Evolutionary conservation across 2,113 vertebrate species (phyloP).

Genomic region (Rousettus leschenaultii): DNA sequence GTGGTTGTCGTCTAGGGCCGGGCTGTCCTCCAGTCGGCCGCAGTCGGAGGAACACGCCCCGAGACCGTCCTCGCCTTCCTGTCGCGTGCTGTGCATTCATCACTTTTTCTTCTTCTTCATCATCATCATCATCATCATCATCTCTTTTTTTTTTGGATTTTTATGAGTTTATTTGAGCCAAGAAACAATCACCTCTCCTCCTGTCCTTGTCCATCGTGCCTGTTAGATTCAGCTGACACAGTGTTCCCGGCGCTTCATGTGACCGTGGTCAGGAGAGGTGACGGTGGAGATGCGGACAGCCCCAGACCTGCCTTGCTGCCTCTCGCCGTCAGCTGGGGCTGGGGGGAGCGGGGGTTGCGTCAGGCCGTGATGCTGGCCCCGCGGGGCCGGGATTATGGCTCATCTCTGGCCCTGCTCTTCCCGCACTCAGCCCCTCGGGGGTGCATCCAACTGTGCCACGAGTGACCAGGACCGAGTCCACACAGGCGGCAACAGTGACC

Average conservation of each 20-base stretch:
- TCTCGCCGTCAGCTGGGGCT: background rate
- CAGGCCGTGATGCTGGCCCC: background rate
- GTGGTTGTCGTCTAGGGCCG: background rate
- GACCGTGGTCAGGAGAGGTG: background rate
- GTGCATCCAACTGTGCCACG: rapidly evolving
- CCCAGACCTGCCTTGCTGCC: background rate
- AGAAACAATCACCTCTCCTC: background rate
- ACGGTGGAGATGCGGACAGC: background rate
- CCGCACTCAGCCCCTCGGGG: background rate
- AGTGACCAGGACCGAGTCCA: background rate
- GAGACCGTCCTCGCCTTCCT: background rate
- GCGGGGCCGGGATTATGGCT: background rate
- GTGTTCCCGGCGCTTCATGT: background rate
- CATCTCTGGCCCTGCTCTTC: background rate
- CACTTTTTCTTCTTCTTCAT: no score
- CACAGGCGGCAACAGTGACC: background rate
- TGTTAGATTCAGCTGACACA: background rate
- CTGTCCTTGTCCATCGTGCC: background rate
- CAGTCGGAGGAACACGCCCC: background rate
- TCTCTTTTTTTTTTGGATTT: no score
- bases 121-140: no score
- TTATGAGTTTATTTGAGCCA: no score
- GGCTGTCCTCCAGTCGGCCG: background rate
- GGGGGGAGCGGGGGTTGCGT: no score
- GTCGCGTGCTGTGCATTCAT: background rate